phyloP scores from a whole-genome alignment of 2,797 vertebrate genomes.

The Gymnopithys bicolor region DNA sequence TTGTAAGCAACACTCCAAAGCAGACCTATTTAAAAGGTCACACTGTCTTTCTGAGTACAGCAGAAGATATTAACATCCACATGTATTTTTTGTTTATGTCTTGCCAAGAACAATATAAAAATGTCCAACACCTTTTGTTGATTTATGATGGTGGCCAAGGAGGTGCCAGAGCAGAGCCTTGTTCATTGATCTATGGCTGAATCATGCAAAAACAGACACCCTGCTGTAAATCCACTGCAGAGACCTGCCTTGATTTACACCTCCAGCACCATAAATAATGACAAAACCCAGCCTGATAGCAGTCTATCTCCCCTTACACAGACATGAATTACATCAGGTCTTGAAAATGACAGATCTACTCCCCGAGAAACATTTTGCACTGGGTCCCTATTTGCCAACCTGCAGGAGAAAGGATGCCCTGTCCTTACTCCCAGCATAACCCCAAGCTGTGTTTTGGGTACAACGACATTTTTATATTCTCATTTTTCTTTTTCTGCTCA shows the following conservation, averaged over 20 bases:
- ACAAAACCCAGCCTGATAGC: slow-evolving; percentile 22
- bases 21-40: slow-evolving; percentile 13
- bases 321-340: slow-evolving; percentile 35
- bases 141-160: slow-evolving; percentile 31
- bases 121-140: slow-evolving; percentile 22
- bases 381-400: not conserved
- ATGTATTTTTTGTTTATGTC: not conserved
- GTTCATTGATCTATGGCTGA: slow-evolving; percentile 47
- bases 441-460: not conserved
- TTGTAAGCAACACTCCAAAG: slow-evolving; percentile 4
- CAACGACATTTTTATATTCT: not conserved
- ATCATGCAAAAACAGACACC: slow-evolving; percentile 38
- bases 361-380: not conserved
- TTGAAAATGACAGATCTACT: slow-evolving; percentile 23
- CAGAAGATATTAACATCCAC: slow-evolving; percentile 1
- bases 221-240: slow-evolving; percentile 56
- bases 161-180: slow-evolving; percentile 43
- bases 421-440: not conserved
- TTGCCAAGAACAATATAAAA: slow-evolving; percentile 56
- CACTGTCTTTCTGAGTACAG: not conserved
- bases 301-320: not conserved
- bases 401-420: not conserved
- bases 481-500: not conserved
- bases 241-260: slow-evolving; percentile 42
- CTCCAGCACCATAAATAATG: slow-evolving; percentile 42